A percentile compares a stretch with the other conserved stretches of the same genome.
These are phyloP conservation scores for Temnothorax ravouxi DNA, from an alignment of 2,888 invertebrate genomes.

Conservation along the genomic window DNA sequence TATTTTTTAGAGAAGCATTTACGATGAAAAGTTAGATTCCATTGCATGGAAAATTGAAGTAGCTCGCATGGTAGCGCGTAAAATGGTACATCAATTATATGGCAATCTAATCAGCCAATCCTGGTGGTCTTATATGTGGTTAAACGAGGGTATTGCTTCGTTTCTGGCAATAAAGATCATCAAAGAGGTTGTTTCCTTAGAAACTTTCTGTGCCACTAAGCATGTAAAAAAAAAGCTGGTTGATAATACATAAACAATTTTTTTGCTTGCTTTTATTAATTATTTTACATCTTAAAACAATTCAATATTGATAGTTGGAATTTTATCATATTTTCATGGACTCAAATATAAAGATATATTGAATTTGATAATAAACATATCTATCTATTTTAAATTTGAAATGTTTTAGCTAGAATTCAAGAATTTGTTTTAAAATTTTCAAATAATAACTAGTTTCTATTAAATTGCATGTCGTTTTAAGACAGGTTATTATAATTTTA, in stretches of 20 bases:
- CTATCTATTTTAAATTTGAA: no score
- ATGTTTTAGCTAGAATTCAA: no score
- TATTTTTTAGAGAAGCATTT: slow-evolving; percentile 5
- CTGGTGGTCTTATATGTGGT: background rate
- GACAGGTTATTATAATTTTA: no score
- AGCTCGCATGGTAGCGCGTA: background rate
- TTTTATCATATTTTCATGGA: no score
- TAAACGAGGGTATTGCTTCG: slow-evolving; percentile 14
- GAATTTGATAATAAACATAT: no score
- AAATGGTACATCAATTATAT: background rate
- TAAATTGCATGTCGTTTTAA: no score
- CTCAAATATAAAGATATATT: no score
- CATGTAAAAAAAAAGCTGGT: background rate
- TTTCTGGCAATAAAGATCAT: background rate
- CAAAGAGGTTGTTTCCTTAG: background rate
- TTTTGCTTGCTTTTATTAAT: background rate
- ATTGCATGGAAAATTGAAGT: background rate
- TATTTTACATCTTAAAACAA: background rate
- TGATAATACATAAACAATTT: background rate
- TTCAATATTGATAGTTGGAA: no score
- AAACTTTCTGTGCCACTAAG: background rate
- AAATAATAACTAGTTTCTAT: no score
- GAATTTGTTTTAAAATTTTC: no score
- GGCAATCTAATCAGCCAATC: background rate
- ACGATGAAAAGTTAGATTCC: background rate